These are phyloP conservation scores for Hypotaenidia okinawae DNA, from an alignment of 2,797 vertebrate species.

Conservation along the genomic window DNA sequence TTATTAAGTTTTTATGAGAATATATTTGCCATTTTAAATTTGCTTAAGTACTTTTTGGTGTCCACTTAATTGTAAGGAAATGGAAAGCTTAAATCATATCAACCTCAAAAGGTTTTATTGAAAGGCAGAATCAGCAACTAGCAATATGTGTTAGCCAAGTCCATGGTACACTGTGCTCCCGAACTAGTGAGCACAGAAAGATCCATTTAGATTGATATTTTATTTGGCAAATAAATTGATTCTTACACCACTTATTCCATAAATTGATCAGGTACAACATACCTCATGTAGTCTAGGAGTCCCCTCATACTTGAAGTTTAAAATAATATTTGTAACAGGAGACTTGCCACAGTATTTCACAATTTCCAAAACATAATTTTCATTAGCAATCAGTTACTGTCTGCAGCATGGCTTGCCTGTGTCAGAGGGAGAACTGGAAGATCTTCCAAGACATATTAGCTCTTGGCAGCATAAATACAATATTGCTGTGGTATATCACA, in stretches of 20 bases:
- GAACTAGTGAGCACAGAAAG: not conserved
- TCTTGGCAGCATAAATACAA: not conserved
- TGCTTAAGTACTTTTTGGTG: not conserved
- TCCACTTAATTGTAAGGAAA: not conserved
- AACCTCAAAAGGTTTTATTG: not conserved
- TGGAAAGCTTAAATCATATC: not conserved
- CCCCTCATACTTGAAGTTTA: not conserved
- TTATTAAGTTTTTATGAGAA: not conserved
- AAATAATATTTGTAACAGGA: not conserved
- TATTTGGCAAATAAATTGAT: constrained; percentile 7
- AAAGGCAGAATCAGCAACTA: not conserved
- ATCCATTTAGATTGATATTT: not conserved
- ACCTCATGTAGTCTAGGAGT: not conserved
- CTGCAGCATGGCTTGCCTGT: not conserved
- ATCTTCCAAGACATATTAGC: not conserved
- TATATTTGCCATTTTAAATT: not conserved
- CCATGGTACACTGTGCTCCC: not conserved
- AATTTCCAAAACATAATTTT: not conserved
- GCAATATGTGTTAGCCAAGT: not conserved
- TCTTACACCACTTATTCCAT: not conserved
- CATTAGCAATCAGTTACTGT: not conserved
- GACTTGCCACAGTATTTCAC: not conserved
- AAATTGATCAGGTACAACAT: not conserved
- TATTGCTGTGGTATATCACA: not conserved
- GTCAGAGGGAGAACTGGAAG: not conserved